Base-by-base conservation (phyloP, 2,797 vertebrate genomes). In the Enteromius treurensis region DNA sequence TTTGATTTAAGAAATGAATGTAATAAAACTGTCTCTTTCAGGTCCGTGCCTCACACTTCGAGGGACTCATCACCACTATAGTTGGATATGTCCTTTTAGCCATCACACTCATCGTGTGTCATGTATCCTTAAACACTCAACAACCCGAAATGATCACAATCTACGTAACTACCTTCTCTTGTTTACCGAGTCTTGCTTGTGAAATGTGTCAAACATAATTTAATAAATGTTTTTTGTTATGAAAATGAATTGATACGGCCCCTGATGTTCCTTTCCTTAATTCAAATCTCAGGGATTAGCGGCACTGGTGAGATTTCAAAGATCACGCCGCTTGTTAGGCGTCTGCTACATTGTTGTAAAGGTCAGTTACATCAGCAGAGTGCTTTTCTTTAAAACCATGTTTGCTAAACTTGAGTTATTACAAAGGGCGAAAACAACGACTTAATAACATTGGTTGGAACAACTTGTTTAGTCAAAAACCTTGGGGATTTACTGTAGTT, bases 41-140 rank as follows among this genome's bases (percentile, higher is more conserved):
- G 98, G 97, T 99, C 69, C 97, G 98, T 90, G 98, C 98, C 42
- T 99, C 98, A 87, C 98, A 99, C 87, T 99, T 99, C 86, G 98
- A 99, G 92, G 98, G 98, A 76, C 94, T 99, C 82, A 98, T 99
- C 91, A 99, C 98, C 82, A 99, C 98, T 26, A 98, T 99, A 55
- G 98, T 99, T 2, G 98, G 98, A 78, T 99, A 99, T 87, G 96
- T 99, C 83, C 95, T 99, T 81, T 91, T 99, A 89, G 98, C 98
- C 84, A 94, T 99, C 92, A 98, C 97, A 1, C 94, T 99, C 82
- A 99, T 99, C 85, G 93, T 99, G 86, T 99, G 97, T 91, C 98
- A 99, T 84, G 97, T 99, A 99, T 99, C 98, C 96, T 99, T 97
- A 86, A n/a, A 23, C 13, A 15, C 4, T 70, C 29, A 23, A 10